Conservation (phyloP, 2,888 invertebrate genomes). For the Dione juno region DNA sequence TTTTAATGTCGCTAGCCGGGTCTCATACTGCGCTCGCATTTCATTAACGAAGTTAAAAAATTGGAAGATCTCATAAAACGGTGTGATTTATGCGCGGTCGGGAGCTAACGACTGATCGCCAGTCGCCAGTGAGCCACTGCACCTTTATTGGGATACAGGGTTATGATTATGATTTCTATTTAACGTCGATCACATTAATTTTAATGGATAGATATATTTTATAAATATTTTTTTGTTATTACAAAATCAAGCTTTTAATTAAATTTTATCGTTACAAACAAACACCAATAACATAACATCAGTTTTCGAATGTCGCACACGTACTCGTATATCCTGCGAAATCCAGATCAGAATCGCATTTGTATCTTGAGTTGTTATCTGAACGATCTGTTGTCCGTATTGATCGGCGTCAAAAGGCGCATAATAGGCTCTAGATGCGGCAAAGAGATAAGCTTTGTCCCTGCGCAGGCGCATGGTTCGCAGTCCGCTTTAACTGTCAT, state of each 20-base stretch:
- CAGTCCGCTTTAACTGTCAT: slow-evolving; percentile 71
- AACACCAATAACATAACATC: neutral
- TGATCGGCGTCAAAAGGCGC: slow-evolving; percentile 71
- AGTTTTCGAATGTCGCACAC: slow-evolving; percentile 27
- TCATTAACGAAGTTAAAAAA: slow-evolving; percentile 81
- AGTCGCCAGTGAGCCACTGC: slow-evolving; percentile 57
- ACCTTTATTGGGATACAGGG: slow-evolving; percentile 31
- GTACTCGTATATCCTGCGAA: slow-evolving; percentile 38
- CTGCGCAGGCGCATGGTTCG: slow-evolving; percentile 54
- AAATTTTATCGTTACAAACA: neutral
- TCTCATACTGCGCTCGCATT: slow-evolving; percentile 83
- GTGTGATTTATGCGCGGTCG: slow-evolving; percentile 80
- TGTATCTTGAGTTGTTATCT: slow-evolving; percentile 58
- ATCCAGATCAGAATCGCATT: slow-evolving; percentile 44
- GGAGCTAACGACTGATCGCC: slow-evolving; percentile 78
- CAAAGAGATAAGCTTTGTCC: slow-evolving; percentile 72
- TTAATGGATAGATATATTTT: slow-evolving; percentile 23
- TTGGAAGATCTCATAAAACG: slow-evolving; percentile 79
- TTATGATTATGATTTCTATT: slow-evolving; percentile 44
- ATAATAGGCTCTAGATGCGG: slow-evolving; percentile 79
- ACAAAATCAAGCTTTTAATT: neutral
- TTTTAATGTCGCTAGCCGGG: slow-evolving; percentile 82
- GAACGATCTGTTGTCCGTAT: slow-evolving; percentile 66
- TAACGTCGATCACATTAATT: slow-evolving; percentile 33
- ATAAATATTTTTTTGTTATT: neutral